phyloP scores from a whole-genome alignment of 2,888 invertebrate genomes.

The Nomada flava region DNA sequence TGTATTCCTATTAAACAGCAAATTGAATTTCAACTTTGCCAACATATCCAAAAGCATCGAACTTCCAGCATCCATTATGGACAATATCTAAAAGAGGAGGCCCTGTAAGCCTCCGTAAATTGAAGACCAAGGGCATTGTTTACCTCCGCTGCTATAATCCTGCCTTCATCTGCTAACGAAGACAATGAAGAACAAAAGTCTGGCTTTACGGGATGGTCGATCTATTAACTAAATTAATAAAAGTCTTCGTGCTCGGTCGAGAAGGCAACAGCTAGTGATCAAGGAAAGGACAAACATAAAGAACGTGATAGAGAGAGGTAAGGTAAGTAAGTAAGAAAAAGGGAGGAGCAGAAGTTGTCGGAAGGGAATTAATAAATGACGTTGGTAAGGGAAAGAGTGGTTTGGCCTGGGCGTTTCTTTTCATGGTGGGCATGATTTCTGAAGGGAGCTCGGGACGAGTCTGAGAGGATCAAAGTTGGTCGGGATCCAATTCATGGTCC shows the following conservation, averaged over 20 bases:
- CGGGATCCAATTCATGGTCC: constrained; percentile 72
- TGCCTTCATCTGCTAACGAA: constrained; percentile 15
- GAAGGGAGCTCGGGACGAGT: constrained; percentile 39
- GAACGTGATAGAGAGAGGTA: constrained; percentile 15
- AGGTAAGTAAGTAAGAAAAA: not conserved
- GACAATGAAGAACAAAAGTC: constrained; percentile 11
- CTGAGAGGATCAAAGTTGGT: constrained; percentile 69
- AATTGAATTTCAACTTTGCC: not conserved
- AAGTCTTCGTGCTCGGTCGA: constrained; percentile 18
- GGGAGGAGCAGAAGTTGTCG: constrained; percentile 23
- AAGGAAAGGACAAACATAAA: not conserved
- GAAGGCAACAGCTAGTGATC: not conserved
- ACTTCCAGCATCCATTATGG: not conserved
- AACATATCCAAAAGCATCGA: not conserved
- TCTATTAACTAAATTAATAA: constrained; percentile 47
- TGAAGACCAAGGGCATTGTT: constrained; percentile 27
- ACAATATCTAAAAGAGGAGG: not conserved
- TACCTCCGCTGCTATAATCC: constrained; percentile 15
- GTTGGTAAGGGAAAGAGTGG: constrained; percentile 19
- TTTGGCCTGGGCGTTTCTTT: constrained; percentile 60
- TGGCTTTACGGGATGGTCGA: not conserved
- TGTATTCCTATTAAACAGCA: constrained; percentile 1
- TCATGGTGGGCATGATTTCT: constrained; percentile 66
- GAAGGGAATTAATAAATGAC: constrained; percentile 21
- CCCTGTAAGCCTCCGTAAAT: constrained; percentile 5